phyloP scores from a whole-genome alignment of 2,888 invertebrate species.

The Drosophila differens region DNA sequence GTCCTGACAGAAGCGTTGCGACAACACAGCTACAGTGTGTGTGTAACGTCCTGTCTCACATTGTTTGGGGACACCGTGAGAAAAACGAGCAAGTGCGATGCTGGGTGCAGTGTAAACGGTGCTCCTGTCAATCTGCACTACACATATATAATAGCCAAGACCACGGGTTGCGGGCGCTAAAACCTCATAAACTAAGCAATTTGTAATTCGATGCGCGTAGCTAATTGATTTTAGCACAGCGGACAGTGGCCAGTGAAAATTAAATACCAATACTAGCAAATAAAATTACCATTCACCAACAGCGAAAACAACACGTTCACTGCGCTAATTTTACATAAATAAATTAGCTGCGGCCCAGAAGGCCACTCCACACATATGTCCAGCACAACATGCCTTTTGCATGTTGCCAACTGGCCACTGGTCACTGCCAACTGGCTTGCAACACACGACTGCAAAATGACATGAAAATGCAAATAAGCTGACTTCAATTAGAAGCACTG shows the following conservation, averaged over 20 bases:
- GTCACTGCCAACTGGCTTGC: slow-evolving; percentile 1
- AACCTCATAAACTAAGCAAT: slow-evolving; percentile 61
- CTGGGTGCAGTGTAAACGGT: not conserved
- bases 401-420: slow-evolving; percentile 19
- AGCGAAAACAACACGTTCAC: slow-evolving; percentile 45
- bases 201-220: slow-evolving; percentile 64
- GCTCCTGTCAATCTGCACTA: slow-evolving; percentile 13
- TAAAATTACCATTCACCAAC: slow-evolving; percentile 17
- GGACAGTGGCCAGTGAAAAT: slow-evolving; percentile 50
- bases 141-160: slow-evolving; percentile 11
- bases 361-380: not conserved
- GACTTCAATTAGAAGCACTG: slow-evolving; percentile 63
- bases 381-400: not conserved
- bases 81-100: slow-evolving; percentile 37
- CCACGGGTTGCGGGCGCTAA: slow-evolving; percentile 16
- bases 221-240: slow-evolving; percentile 68
- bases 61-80: slow-evolving; percentile 37
- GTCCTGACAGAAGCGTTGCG: slow-evolving; percentile 6
- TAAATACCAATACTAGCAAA: slow-evolving; percentile 43
- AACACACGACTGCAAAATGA: slow-evolving; percentile 33
- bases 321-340: slow-evolving; percentile 51
- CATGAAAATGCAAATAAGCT: slow-evolving; percentile 63
- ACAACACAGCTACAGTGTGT: slow-evolving; percentile 20
- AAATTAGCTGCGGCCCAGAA: slow-evolving; percentile 47
- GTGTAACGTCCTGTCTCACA: slow-evolving; percentile 42